A percentile compares a stretch with the other conserved stretches of the same genome.
These are phyloP conservation scores for Lampris megalopsis DNA, from an alignment of 2,113 vertebrate species.

Conservation along the genomic window DNA sequence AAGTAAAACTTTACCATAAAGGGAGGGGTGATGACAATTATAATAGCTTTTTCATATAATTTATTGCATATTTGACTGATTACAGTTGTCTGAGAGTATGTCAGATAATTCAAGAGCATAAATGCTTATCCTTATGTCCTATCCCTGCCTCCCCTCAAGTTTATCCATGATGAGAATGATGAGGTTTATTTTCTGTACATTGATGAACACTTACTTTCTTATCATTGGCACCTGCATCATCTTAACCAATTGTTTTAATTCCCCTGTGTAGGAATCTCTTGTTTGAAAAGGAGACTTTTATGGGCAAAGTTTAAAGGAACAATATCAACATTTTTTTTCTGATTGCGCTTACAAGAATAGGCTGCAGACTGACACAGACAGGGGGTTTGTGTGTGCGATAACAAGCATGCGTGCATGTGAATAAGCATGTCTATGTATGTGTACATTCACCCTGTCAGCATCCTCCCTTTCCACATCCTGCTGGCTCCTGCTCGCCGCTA, in stretches of 20 bases:
- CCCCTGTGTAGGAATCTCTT: not conserved
- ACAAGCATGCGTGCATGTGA: not conserved
- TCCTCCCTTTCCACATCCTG: constrained; percentile 59
- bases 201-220: not conserved
- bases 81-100: not conserved
- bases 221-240: not conserved
- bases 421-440: not conserved
- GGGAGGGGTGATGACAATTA: too few species aligned
- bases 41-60: too few species aligned
- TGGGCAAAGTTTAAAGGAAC: not conserved
- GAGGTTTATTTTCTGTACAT: not conserved
- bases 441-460: constrained; percentile 36
- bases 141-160: not conserved
- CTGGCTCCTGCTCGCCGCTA: constrained; percentile 38
- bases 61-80: too few species aligned
- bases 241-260: not conserved
- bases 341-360: too few species aligned
- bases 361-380: not conserved
- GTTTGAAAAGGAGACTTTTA: not conserved
- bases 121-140: not conserved
- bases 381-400: not conserved
- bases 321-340: too few species aligned
- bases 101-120: constrained; percentile 18
- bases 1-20: not conserved
- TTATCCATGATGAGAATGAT: not conserved